phyloP scores from a whole-genome alignment of 2,113 vertebrate genomes.

The Dipodomys merriami region DNA sequence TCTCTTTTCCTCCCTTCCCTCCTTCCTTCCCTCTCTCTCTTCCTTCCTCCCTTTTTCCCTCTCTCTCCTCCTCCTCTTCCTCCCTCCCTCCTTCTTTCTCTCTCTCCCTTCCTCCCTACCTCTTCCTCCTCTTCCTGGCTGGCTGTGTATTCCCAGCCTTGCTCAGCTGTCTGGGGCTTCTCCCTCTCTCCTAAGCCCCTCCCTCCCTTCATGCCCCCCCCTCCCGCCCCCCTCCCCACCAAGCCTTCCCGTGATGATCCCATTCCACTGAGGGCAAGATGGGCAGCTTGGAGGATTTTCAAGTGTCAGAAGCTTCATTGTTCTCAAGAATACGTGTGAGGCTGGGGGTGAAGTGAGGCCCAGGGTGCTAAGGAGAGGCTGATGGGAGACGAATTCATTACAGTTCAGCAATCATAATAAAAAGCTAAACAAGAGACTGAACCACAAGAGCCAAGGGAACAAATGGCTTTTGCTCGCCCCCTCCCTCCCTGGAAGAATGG shows the following conservation, averaged over 20 bases:
- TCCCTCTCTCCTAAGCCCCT: no score
- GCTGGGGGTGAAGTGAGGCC: slow-evolving; percentile 69
- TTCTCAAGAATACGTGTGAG: slow-evolving; percentile 76
- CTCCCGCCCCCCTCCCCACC: no score
- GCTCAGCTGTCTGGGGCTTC: no score
- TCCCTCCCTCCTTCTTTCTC: no score
- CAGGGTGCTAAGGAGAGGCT: slow-evolving; percentile 83
- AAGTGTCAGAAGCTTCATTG: slow-evolving; percentile 78
- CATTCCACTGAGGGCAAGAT: slow-evolving; percentile 46
- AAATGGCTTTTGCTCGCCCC: slow-evolving; percentile 56
- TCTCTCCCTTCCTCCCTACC: no score
- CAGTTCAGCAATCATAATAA: slow-evolving; percentile 85
- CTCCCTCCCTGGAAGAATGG: slow-evolving; percentile 74
- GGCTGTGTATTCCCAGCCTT: no score
- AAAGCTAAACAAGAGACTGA: slow-evolving; percentile 85
- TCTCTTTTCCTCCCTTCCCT: no score
- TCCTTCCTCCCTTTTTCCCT: neutral
- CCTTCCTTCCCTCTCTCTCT: neutral
- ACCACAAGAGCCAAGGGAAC: slow-evolving; percentile 85
- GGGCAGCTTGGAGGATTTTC: slow-evolving; percentile 70
- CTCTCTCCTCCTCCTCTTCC: no score
- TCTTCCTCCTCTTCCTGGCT: no score
- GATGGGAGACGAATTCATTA: slow-evolving; percentile 87
- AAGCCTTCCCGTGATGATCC: neutral
- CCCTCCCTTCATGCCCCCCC: no score